A percentile compares a stretch with the other conserved stretches of the same genome.
These are phyloP conservation scores for Cromileptes altivelis DNA, from an alignment of 2,113 vertebrate genomes.

Conservation along the genomic window DNA sequence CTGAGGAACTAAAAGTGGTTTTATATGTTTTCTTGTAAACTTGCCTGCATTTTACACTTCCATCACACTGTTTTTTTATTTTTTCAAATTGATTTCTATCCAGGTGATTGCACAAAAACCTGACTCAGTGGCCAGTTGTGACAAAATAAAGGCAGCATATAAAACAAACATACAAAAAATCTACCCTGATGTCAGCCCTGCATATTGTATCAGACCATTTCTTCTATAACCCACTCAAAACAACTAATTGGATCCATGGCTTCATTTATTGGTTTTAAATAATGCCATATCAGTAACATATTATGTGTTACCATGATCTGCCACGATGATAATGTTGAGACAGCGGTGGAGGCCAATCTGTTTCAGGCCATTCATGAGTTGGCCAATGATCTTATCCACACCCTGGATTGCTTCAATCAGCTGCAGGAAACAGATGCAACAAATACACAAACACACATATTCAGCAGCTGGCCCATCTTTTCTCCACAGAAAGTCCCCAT, in stretches of 20 bases:
- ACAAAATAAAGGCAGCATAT: neutral
- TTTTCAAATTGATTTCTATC: neutral
- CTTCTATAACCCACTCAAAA: no score
- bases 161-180: neutral
- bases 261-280: neutral
- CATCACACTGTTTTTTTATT: neutral
- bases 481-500: neutral
- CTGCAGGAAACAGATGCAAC: conserved; percentile 54
- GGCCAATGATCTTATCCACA: conserved; percentile 81
- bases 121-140: neutral
- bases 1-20: neutral
- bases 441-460: neutral
- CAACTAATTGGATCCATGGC: neutral
- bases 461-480: neutral
- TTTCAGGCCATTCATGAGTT: conserved; percentile 87
- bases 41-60: neutral
- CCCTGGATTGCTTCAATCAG: conserved; percentile 75
- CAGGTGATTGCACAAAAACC: neutral
- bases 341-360: conserved; percentile 83
- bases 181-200: no score
- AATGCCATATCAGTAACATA: no score
- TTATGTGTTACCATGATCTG: conserved; percentile 83
- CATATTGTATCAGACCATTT: no score
- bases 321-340: conserved; percentile 84
- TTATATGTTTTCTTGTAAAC: neutral